Conservation (phyloP, 2,888 invertebrate species). For the Podotricha telesiphe region DNA sequence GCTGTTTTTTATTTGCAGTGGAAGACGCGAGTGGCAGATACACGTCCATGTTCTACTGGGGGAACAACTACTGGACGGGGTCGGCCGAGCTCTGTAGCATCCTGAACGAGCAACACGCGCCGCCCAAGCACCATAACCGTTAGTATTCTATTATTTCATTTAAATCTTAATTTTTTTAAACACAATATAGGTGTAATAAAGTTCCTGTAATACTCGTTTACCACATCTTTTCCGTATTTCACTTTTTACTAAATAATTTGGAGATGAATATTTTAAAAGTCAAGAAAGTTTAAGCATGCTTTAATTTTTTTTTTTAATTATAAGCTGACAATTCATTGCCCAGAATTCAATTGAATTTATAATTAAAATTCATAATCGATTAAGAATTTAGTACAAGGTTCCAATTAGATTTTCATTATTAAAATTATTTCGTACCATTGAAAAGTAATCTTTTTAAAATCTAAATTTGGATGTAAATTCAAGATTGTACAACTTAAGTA, state of each 20-base stretch:
- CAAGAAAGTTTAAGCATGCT: too few species aligned
- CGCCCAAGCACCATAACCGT: conserved; percentile 58
- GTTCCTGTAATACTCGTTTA: too few species aligned
- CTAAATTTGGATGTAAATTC: too few species aligned
- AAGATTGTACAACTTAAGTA: too few species aligned
- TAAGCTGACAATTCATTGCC: too few species aligned
- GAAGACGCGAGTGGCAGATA: conserved; percentile 89
- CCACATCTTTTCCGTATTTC: too few species aligned
- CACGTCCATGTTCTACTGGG: conserved; percentile 91
- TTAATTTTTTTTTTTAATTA: too few species aligned
- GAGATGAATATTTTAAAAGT: too few species aligned
- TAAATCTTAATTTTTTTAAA: too few species aligned
- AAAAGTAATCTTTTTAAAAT: neutral
- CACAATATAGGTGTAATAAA: too few species aligned
- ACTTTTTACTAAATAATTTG: too few species aligned
- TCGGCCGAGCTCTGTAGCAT: conserved; percentile 89
- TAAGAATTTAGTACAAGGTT: neutral
- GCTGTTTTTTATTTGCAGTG: conserved; percentile 57
- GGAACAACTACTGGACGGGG: conserved; percentile 92
- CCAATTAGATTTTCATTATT: neutral
- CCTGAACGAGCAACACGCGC: conserved; percentile 74
- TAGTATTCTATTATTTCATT: conserved; percentile 51
- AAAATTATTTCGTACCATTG: neutral
- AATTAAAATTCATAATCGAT: too few species aligned
- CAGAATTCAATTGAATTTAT: neutral